phyloP scores from a whole-genome alignment of 2,113 vertebrate genomes.

The Anguilla rostrata region DNA sequence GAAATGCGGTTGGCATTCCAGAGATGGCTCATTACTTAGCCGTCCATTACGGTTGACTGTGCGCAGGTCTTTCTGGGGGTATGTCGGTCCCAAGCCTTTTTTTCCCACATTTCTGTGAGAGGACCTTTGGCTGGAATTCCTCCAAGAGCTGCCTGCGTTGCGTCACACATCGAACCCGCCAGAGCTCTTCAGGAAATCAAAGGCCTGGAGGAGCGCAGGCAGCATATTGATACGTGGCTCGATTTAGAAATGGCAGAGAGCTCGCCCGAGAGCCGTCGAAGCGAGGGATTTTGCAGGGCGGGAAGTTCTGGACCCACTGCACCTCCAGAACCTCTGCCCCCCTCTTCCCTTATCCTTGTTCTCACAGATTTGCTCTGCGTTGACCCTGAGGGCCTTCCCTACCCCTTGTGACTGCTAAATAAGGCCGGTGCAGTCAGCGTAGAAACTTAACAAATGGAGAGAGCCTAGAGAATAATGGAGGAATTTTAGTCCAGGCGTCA shows the following conservation, averaged over 20 bases:
- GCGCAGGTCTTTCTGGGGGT: conserved; percentile 33
- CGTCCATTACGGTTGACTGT: conserved; percentile 26
- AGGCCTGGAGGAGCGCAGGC: conserved; percentile 58
- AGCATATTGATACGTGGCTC: conserved; percentile 65
- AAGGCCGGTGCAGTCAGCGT: not conserved
- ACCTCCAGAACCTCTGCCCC: not conserved
- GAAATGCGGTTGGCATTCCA: conserved; percentile 40
- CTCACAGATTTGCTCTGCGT: conserved; percentile 1
- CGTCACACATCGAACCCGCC: conserved; percentile 61
- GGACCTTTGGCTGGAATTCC: conserved; percentile 56
- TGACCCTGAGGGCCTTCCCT: not conserved
- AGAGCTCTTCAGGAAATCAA: conserved; percentile 68
- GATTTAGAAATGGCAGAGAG: conserved; percentile 36
- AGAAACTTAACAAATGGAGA: not conserved
- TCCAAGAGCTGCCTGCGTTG: conserved; percentile 57
- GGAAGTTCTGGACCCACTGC: conserved; percentile 19
- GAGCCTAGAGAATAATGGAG: not conserved
- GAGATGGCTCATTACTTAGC: conserved; percentile 37
- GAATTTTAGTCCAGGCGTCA: conserved; percentile 15
- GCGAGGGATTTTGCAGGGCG: conserved; percentile 44
- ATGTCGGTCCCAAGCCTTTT: conserved; percentile 12
- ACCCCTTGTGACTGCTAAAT: not conserved
- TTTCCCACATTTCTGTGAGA: conserved; percentile 38
- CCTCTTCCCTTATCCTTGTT: not conserved
- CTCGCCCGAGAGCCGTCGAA: conserved; percentile 56